These are phyloP conservation scores for Trematocara marginatum DNA, from an alignment of 2,113 vertebrate species.

Conservation along the genomic window DNA sequence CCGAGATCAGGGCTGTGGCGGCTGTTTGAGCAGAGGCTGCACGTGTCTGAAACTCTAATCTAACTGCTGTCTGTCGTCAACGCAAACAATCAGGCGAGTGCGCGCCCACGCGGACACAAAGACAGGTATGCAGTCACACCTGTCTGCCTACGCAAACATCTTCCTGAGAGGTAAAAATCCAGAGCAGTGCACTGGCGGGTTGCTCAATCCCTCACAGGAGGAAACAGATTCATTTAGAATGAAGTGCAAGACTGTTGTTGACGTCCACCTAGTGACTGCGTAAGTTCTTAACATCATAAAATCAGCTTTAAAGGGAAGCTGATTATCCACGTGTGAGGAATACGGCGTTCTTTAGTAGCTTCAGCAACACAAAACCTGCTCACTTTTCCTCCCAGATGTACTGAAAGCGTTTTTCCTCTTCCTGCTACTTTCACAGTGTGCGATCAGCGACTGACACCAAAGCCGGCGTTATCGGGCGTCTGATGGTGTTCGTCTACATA, in stretches of 20 bases:
- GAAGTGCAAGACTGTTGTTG: constrained; percentile 2
- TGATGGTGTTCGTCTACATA: neutral
- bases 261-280: neutral
- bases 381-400: neutral
- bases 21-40: neutral
- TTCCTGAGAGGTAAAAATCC: constrained; percentile 46
- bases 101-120: neutral
- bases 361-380: neutral
- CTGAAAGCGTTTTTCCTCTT: neutral
- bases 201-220: neutral
- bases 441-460: constrained; percentile 7
- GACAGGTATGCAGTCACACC: constrained; percentile 43
- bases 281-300: neutral
- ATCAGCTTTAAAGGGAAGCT: neutral
- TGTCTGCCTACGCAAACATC: neutral
- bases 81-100: neutral
- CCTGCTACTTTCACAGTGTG: constrained; percentile 49
- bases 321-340: neutral
- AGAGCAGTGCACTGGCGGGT: constrained; percentile 8
- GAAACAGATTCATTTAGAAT: neutral
- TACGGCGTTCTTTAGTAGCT: neutral
- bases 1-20: neutral
- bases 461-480: neutral
- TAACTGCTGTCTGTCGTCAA: neutral
- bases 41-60: neutral